phyloP scores from a whole-genome alignment of 2,888 invertebrate genomes.

The Gnatocerus cornutus region DNA sequence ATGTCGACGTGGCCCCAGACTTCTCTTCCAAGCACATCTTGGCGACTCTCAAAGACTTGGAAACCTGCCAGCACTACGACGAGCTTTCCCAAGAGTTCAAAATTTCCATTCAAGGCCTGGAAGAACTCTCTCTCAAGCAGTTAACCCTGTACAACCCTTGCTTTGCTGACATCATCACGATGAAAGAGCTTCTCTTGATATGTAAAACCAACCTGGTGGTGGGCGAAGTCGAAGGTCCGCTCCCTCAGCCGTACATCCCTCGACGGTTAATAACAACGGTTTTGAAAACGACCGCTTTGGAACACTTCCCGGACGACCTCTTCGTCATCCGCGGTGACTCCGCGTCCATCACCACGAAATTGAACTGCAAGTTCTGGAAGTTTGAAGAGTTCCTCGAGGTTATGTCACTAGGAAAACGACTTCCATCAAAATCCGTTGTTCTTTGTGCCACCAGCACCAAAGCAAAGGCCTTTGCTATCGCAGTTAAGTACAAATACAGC shows the following conservation, averaged over 20 bases:
- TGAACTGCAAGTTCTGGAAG: neutral
- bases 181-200: constrained; percentile 12
- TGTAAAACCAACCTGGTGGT: constrained; percentile 1
- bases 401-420: neutral
- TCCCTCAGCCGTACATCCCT: constrained; percentile 28
- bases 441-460: neutral
- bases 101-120: constrained; percentile 31
- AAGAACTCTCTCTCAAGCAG: neutral
- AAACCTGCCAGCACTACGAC: neutral
- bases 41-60: constrained; percentile 13
- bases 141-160: constrained; percentile 1
- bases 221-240: neutral
- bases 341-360: too few species aligned
- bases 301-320: constrained; percentile 20
- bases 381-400: neutral
- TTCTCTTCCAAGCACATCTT: constrained; percentile 1
- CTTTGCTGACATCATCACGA: constrained; percentile 11
- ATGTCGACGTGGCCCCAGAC: neutral
- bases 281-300: constrained; percentile 1
- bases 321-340: constrained; percentile 8
- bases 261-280: neutral
- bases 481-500: constrained; percentile 9
- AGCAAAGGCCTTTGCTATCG: neutral
- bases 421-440: constrained; percentile 23
- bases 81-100: neutral